These are phyloP conservation scores for Odontomachus brunneus DNA, from an alignment of 1,140 invertebrate species.

Conservation along the genomic window DNA sequence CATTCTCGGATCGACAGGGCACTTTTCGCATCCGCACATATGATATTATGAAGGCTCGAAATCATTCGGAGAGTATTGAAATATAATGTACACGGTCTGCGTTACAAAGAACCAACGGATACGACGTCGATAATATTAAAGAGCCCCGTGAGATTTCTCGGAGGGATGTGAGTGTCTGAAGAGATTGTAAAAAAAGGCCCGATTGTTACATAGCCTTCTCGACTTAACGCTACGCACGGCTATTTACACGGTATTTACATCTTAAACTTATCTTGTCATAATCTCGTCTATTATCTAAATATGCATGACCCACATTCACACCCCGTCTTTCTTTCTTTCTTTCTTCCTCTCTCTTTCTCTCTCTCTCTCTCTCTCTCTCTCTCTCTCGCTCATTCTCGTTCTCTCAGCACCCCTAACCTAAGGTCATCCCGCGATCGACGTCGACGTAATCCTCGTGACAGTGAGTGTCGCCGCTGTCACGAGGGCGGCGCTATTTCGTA, in stretches of 20 bases:
- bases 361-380: background rate
- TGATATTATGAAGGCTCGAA: background rate
- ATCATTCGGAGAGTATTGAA: background rate
- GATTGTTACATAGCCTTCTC: constrained; percentile 45
- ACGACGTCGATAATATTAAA: constrained; percentile 20
- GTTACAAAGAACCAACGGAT: background rate
- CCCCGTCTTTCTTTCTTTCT: constrained; percentile 5
- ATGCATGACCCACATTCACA: too few relatives aligned
- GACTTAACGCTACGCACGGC: constrained; percentile 55
- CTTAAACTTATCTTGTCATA: constrained; percentile 61
- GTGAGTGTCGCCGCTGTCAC: constrained; percentile 24
- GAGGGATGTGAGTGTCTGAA: constrained; percentile 27
- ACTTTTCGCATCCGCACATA: background rate
- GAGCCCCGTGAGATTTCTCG: constrained; percentile 25
- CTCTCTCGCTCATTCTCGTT: background rate
- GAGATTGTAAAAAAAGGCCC: constrained; percentile 67
- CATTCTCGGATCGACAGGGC: background rate
- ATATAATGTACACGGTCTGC: background rate
- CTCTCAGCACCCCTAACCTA: constrained; percentile 1
- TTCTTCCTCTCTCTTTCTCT: background rate
- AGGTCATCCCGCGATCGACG: constrained; percentile 13
- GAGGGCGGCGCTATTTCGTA: constrained; percentile 22
- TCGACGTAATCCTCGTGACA: constrained; percentile 15
- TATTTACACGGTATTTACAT: constrained; percentile 78
- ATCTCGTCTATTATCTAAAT: constrained; percentile 49